Evolutionary conservation across 2,797 vertebrate genomes (phyloP), one percentile per base, ranked within the genome.

Genomic region (Sebastiscus albofasciatus): DNA sequence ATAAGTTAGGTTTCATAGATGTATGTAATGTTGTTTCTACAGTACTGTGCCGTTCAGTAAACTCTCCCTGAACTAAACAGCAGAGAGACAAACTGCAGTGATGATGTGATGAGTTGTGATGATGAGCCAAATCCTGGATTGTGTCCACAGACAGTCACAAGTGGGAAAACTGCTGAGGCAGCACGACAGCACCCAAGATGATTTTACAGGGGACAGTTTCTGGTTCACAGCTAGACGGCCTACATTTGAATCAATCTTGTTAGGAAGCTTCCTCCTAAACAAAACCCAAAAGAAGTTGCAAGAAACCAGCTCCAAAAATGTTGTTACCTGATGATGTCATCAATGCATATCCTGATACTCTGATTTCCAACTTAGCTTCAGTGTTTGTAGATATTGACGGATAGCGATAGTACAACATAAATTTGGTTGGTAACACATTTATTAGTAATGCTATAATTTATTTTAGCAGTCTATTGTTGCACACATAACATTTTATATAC

Each of bases 131-230:
- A 82, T 49, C 36, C 72, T 75, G 49, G 64, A 72, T 46, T 73
- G 67, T 81, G 67, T 84, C 77, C 75, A 79, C 74, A 83, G 75
- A 78, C 75, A 66, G 10, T 78, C 79, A 81, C 79, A 67, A 72
- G 80, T 79, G 77, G 77, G 42, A 52, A 77, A 74, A 71, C 74
- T 67, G 84, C 60, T 69, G 39, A 58, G 42, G 72, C 78, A 70
- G 59, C 74, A 55, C 65, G 81, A 70, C 62, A 75, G 81, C 79
- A 73, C 56, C 67, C 18, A 20, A 34, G 60, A 49, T 75, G 31
- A 74, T 78, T 85, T 83, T 65, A 74, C 26, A 60, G 60, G 62
- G 64, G 49, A 75, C 46, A 76, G 10, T 79, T 80, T 85, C 66
- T 77, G 70, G 33, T 82, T 80, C 69, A 67, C 59, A 90, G 73